A percentile compares a stretch with the other conserved stretches of the same genome.
phyloP scores from a whole-genome alignment of 1,140 invertebrate species.

The Listronotus bonariensis region DNA sequence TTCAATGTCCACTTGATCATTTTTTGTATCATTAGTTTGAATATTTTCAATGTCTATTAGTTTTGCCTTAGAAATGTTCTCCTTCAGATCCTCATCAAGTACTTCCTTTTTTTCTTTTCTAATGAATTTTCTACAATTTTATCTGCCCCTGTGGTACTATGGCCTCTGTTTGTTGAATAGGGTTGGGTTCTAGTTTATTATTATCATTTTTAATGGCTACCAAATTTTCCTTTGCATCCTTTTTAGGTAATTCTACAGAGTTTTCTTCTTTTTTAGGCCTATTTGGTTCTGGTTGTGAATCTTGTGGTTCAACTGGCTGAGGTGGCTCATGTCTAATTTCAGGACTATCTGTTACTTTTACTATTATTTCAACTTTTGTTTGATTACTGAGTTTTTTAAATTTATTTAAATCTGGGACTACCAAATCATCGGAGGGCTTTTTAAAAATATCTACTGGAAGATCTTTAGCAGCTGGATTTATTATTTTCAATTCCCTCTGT shows the following conservation, averaged over 20 bases:
- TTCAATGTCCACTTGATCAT: constrained; percentile 53
- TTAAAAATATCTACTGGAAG: not conserved
- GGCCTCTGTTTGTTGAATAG: not conserved
- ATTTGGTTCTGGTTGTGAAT: constrained; percentile 9
- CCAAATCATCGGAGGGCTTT: not conserved
- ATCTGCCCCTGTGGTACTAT: not conserved
- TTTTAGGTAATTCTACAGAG: not conserved
- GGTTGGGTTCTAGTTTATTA: constrained; percentile 1
- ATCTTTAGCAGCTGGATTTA: not conserved
- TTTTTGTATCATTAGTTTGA: constrained; percentile 27
- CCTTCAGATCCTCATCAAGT: not conserved
- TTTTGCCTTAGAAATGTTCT: constrained; percentile 5
- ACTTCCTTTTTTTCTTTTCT: not conserved
- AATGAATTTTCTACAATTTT: not conserved
- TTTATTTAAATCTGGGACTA: not conserved
- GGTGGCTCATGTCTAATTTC: constrained; percentile 60
- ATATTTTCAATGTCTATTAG: not conserved
- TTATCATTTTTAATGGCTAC: not conserved
- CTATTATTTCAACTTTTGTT: constrained; percentile 35
- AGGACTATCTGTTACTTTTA: constrained; percentile 31
- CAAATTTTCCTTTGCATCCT: not conserved
- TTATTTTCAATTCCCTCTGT: constrained; percentile 26
- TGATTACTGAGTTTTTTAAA: constrained; percentile 35
- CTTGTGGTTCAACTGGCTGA: constrained; percentile 58
- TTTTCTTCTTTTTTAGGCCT: constrained; percentile 12